Conservation (phyloP, 2,888 invertebrate species). For the Eristalis pertinax region DNA sequence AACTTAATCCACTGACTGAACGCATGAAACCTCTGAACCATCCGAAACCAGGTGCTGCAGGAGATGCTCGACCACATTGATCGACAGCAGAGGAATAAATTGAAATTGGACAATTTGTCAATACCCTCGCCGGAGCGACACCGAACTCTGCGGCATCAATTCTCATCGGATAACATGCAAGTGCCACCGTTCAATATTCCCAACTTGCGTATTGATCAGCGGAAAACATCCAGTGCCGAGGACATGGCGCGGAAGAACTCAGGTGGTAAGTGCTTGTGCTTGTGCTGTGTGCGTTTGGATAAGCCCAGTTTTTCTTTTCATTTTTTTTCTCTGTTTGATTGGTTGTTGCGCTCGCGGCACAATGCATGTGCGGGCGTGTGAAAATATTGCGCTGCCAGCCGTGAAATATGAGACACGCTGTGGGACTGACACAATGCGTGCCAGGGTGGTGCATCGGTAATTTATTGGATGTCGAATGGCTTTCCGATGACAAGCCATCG, state of each 20-base stretch:
- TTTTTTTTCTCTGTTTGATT: conserved; percentile 1
- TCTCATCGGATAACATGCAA: conserved; percentile 93
- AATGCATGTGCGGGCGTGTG: neutral
- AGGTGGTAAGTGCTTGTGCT: conserved; percentile 83
- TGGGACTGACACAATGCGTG: neutral
- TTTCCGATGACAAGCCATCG: conserved; percentile 17
- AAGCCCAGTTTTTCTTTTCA: neutral
- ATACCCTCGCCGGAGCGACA: conserved; percentile 89
- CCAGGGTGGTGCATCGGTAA: conserved; percentile 5
- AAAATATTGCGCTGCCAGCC: conserved; percentile 15
- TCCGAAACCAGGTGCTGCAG: conserved; percentile 86
- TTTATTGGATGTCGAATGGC: conserved; percentile 29
- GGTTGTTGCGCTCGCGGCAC: neutral
- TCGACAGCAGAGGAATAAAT: conserved; percentile 92
- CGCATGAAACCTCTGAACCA: neutral
- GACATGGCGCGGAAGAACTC: conserved; percentile 95
- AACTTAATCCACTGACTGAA: conserved; percentile 14
- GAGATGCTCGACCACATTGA: conserved; percentile 96
- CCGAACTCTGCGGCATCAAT: conserved; percentile 89
- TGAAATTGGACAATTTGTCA: conserved; percentile 91
- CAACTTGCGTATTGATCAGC: conserved; percentile 91
- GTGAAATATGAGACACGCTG: conserved; percentile 33
- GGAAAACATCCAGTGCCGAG: conserved; percentile 94
- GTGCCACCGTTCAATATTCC: conserved; percentile 93
- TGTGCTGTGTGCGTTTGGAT: neutral